Evolutionary conservation across 1,140 invertebrate genomes (phyloP).

Genomic region (Drosophila malerkotliana): DNA sequence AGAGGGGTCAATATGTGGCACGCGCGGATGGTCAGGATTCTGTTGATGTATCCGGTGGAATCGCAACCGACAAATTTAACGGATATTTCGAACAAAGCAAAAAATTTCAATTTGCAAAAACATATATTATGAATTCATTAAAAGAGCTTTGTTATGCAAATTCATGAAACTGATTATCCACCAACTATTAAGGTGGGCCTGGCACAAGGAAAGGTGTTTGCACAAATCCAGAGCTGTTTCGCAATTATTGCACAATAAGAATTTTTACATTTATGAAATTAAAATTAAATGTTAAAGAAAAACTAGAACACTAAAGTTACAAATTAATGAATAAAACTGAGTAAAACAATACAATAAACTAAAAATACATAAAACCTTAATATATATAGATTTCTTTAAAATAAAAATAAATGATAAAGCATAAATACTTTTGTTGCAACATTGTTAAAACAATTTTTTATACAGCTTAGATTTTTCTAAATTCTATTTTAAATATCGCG

Average conservation of each 20-base stretch:
- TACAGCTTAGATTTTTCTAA: too few relatives aligned
- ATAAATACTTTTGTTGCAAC: too few relatives aligned
- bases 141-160: slow-evolving; percentile 61
- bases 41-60: slow-evolving; percentile 31
- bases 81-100: slow-evolving; percentile 37
- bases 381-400: too few relatives aligned
- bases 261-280: neutral
- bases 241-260: neutral
- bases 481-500: neutral
- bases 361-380: neutral
- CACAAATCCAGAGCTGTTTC: neutral
- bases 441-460: too few relatives aligned
- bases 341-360: too few relatives aligned
- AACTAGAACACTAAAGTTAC: too few relatives aligned
- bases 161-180: slow-evolving; percentile 16
- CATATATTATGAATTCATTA: slow-evolving; percentile 54
- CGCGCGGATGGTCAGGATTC: slow-evolving; percentile 38
- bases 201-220: neutral
- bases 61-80: slow-evolving; percentile 38
- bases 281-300: neutral
- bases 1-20: slow-evolving; percentile 57
- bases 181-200: slow-evolving; percentile 12
- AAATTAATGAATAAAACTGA: too few relatives aligned
- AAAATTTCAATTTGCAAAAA: slow-evolving; percentile 39
- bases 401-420: too few relatives aligned